Percentiles rank a stretch among this genome's conserved stretches.
These are phyloP conservation scores for Bombus cullumanus DNA, from an alignment of 1,140 invertebrate species.

Conservation along the genomic window DNA sequence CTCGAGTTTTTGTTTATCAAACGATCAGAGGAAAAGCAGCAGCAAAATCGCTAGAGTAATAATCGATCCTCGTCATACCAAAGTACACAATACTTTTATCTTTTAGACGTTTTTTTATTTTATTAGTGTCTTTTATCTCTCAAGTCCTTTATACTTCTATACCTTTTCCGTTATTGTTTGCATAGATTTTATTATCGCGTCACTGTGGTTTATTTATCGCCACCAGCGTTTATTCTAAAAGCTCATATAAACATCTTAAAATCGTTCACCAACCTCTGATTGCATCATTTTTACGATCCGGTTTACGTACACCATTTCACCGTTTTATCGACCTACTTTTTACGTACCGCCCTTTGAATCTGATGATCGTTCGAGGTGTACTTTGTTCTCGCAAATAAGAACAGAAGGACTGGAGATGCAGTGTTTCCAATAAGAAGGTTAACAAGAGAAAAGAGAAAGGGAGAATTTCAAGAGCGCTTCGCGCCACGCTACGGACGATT, in stretches of 20 bases:
- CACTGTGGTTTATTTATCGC: background rate
- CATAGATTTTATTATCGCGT: background rate
- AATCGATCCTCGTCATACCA: background rate
- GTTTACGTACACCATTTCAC: background rate
- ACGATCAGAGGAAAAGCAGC: background rate
- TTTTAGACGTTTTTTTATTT: background rate
- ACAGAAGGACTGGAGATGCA: background rate
- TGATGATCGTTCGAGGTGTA: background rate
- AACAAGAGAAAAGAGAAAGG: too few species aligned
- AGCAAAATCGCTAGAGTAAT: background rate
- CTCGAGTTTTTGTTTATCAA: background rate
- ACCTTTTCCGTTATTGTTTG: background rate
- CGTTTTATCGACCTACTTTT: slow-evolving; percentile 5
- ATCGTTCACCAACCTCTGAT: background rate
- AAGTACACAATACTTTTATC: background rate
- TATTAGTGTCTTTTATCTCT: background rate
- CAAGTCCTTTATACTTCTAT: background rate
- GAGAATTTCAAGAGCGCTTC: background rate
- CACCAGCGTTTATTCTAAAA: background rate
- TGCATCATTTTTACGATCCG: background rate
- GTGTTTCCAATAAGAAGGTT: background rate
- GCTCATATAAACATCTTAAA: background rate
- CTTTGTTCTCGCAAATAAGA: background rate
- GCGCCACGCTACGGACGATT: background rate
- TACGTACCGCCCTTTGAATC: background rate